Base-by-base conservation (phyloP, 2,113 vertebrate genomes). In the Plecotus auritus region DNA sequence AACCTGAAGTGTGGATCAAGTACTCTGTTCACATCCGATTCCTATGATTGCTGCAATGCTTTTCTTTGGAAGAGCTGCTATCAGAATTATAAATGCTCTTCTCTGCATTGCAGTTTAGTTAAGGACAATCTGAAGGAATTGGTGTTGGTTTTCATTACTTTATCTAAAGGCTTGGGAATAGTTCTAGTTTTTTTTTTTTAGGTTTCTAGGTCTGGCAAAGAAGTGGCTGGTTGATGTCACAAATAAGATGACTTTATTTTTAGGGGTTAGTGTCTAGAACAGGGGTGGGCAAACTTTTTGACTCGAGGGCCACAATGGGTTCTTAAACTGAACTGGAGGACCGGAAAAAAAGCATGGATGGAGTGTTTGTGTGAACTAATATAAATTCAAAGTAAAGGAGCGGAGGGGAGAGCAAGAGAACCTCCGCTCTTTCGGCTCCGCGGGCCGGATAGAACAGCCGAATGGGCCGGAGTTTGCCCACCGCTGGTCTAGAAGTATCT, bases 231-330 rank as follows among this genome's bases (percentile, higher is more conserved):
- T 70, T 94, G 61, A 73, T 95, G 22, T 94, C 20, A 32, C 32
- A 87, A 67, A 69, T 93, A 64, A 85, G 37, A 66, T 66, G 42
- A 86, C 12, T 83, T 91, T 94, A 89, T 69, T 96, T 95, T 91
- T 90, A 69, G 87, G 67, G 4, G 9, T 91, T 91, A 92, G 22
- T 73, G 85, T 77, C 69, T 89, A 37, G 23, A 54, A 89, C n/a
- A n/a, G n/a, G n/a, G n/a, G n/a, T n/a, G n/a, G n/a, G n/a, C n/a
- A n/a, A n/a, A n/a, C n/a, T n/a, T n/a, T n/a, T n/a, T n/a, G n/a
- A n/a, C n/a, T n/a, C n/a, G n/a, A n/a, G n/a, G n/a, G n/a, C n/a
- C n/a, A n/a, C n/a, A n/a, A n/a, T n/a, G n/a, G n/a, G n/a, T n/a
- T n/a, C n/a, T n/a, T n/a, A n/a, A n/a, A n/a, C n/a, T n/a, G n/a